Percentiles rank a stretch among this genome's conserved stretches.
These are phyloP conservation scores for Arnoldichthys spilopterus DNA, from an alignment of 2,797 vertebrate species.

Conservation along the genomic window DNA sequence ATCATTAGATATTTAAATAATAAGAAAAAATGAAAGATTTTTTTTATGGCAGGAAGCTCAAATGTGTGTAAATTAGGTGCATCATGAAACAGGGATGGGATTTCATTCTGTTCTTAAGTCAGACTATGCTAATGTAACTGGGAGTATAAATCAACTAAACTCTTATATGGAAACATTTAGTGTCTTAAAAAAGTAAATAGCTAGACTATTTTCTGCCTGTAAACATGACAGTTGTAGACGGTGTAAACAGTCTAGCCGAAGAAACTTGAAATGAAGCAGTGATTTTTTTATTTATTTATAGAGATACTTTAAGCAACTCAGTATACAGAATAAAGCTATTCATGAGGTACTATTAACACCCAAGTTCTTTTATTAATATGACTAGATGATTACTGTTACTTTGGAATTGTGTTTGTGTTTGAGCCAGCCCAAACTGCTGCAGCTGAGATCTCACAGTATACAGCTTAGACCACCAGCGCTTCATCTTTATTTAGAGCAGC, in stretches of 20 bases:
- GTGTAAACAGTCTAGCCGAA: not conserved
- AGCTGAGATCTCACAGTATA: slow-evolving; percentile 1
- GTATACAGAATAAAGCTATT: not conserved
- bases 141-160: too few species aligned
- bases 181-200: not conserved
- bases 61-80: too few species aligned
- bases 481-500: slow-evolving; percentile 26
- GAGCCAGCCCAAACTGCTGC: not conserved
- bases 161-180: too few species aligned
- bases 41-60: too few species aligned
- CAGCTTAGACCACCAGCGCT: slow-evolving; percentile 22
- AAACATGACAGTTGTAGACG: not conserved
- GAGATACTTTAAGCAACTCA: slow-evolving; percentile 3
- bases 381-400: slow-evolving; percentile 8
- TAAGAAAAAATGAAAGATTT: too few species aligned
- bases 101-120: too few species aligned
- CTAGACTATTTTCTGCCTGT: not conserved
- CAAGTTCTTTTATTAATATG: not conserved
- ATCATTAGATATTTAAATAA: too few species aligned
- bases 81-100: too few species aligned
- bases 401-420: not conserved
- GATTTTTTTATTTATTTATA: slow-evolving; percentile 8
- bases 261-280: slow-evolving; percentile 10
- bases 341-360: too few species aligned
- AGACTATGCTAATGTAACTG: too few species aligned